Percentiles rank a stretch among this genome's conserved stretches.
These are phyloP conservation scores for Hyperoplus lanceolatus DNA, from an alignment of 2,797 vertebrate genomes.

Conservation along the genomic window DNA sequence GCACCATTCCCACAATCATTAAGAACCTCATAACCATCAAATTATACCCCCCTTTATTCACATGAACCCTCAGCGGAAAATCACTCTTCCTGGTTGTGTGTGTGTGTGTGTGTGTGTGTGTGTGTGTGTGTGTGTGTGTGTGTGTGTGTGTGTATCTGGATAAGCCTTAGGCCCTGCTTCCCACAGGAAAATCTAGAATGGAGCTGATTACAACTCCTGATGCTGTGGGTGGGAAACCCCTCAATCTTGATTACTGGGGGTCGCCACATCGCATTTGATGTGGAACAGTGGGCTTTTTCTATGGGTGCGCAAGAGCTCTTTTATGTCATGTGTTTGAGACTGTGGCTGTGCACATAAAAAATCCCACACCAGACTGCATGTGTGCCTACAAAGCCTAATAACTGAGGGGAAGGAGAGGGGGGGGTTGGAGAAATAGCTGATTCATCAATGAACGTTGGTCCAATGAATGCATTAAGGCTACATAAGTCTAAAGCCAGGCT, in stretches of 20 bases:
- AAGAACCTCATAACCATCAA: conserved; percentile 61
- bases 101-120: too few species aligned
- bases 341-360: conserved; percentile 12
- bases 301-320: conserved; percentile 17
- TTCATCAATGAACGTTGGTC: conserved; percentile 55
- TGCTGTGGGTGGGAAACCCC: conserved; percentile 67
- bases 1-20: conserved; percentile 43
- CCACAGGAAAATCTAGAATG: conserved; percentile 75
- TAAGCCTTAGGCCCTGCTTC: conserved; percentile 29
- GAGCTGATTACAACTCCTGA: conserved; percentile 74
- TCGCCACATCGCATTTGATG: conserved; percentile 10
- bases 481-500: conserved; percentile 36
- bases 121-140: too few species aligned
- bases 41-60: conserved; percentile 51
- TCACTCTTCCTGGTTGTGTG: conserved; percentile 16
- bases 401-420: conserved; percentile 26
- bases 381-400: conserved; percentile 42
- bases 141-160: too few species aligned
- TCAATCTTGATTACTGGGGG: not conserved
- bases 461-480: conserved; percentile 60
- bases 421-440: conserved; percentile 59
- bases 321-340: conserved; percentile 31
- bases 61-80: conserved; percentile 41
- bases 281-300: conserved; percentile 7
- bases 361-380: conserved; percentile 2